A percentile compares a stretch with the other conserved stretches of the same genome.
These are phyloP conservation scores for Baryphthengus martii DNA, from an alignment of 2,113 vertebrate species.

Conservation along the genomic window DNA sequence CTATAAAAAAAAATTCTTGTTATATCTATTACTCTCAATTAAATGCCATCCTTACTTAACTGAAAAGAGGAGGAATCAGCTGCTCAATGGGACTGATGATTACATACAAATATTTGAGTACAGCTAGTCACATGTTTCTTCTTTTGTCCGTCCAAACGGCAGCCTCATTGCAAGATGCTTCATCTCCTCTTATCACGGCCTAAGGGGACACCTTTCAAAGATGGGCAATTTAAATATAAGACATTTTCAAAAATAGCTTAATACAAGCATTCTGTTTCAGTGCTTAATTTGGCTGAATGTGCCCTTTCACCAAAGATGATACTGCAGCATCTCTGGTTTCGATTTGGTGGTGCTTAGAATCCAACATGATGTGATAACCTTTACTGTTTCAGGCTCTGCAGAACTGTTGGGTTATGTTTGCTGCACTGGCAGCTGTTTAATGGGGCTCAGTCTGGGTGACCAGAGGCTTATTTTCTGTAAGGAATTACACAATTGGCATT, in stretches of 20 bases:
- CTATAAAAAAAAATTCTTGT: too few relatives aligned
- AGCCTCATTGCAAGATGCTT: neutral
- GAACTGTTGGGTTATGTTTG: neutral
- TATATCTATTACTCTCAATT: too few relatives aligned
- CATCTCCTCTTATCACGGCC: neutral
- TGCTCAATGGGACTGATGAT: neutral
- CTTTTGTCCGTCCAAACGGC: neutral
- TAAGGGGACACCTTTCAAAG: neutral
- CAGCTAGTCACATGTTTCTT: neutral
- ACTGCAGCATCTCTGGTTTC: neutral
- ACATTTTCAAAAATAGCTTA: neutral
- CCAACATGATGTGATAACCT: neutral
- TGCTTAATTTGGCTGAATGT: neutral
- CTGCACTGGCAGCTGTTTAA: conserved; percentile 16
- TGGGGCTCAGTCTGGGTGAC: neutral
- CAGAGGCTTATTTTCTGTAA: neutral
- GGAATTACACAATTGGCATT: neutral
- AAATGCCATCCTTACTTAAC: neutral
- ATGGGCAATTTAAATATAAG: accelerated
- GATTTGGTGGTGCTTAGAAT: neutral
- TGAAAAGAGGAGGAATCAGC: neutral
- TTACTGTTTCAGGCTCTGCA: neutral
- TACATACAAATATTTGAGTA: neutral
- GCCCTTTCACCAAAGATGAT: neutral
- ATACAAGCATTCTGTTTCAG: neutral